Conservation (phyloP, 2,888 invertebrate genomes). For the Lottia scabra region DNA sequence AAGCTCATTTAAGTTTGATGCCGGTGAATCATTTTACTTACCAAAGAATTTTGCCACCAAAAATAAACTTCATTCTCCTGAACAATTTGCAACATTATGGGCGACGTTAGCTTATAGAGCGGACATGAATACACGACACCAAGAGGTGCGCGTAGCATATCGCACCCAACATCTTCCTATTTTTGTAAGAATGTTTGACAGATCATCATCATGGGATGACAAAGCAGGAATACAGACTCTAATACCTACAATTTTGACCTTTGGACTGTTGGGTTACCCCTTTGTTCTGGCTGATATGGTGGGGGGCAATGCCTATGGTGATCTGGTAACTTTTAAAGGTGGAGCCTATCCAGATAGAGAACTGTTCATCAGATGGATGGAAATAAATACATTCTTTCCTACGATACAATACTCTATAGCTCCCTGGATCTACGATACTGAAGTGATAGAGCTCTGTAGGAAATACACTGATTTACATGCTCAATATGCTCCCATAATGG, state of each 20-base stretch:
- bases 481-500: constrained; percentile 36
- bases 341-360: constrained; percentile 50
- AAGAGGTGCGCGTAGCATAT: constrained; percentile 88
- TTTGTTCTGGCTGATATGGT: constrained; percentile 91
- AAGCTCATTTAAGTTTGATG: constrained; percentile 84
- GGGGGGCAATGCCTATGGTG: constrained; percentile 59
- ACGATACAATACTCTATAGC: constrained; percentile 85
- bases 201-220: constrained; percentile 87
- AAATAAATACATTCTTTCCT: constrained; percentile 89
- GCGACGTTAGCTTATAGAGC: constrained; percentile 50
- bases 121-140: constrained; percentile 70
- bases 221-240: constrained; percentile 81
- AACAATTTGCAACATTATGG: constrained; percentile 52
- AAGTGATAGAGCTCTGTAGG: constrained; percentile 35
- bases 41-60: constrained; percentile 46
- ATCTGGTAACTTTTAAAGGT: constrained; percentile 14
- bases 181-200: constrained; percentile 81
- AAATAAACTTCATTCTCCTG: constrained; percentile 41
- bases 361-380: constrained; percentile 83
- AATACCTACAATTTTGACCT: constrained; percentile 80
- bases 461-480: constrained; percentile 42
- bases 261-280: constrained; percentile 75
- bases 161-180: constrained; percentile 86
- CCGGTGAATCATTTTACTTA: constrained; percentile 71
- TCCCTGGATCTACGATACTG: constrained; percentile 69